A percentile compares a stretch with the other conserved stretches of the same genome.
These are phyloP conservation scores for Hozukius guyotensis DNA, from an alignment of 2,797 vertebrate species.

Conservation along the genomic window DNA sequence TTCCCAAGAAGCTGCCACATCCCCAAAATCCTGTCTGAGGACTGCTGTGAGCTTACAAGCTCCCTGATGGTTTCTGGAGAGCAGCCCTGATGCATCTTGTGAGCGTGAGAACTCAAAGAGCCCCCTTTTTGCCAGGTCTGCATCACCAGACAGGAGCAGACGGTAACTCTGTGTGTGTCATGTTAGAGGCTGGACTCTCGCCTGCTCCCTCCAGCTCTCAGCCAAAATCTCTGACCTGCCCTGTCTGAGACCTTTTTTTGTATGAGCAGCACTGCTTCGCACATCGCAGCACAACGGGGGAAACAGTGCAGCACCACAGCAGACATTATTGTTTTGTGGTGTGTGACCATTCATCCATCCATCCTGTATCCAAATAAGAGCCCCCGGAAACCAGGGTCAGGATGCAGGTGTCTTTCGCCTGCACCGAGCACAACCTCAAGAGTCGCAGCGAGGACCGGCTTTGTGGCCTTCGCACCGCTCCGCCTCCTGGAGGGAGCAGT, in stretches of 20 bases:
- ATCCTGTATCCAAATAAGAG: constrained; percentile 14
- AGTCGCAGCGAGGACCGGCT: constrained; percentile 86
- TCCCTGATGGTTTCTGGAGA: constrained; percentile 64
- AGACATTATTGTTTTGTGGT: constrained; percentile 30
- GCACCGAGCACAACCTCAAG: constrained; percentile 88
- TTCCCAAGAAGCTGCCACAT: constrained; percentile 62
- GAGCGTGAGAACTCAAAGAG: constrained; percentile 66
- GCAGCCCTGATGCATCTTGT: constrained; percentile 68
- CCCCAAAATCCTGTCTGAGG: constrained; percentile 51
- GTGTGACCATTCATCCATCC: background rate
- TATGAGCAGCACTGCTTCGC: constrained; percentile 43
- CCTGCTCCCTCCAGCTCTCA: constrained; percentile 64
- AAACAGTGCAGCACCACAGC: constrained; percentile 30
- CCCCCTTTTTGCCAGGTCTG: constrained; percentile 65
- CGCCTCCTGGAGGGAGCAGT: constrained; percentile 83
- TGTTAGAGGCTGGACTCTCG: constrained; percentile 77
- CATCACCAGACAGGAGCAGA: constrained; percentile 73
- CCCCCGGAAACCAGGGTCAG: constrained; percentile 59
- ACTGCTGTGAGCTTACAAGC: constrained; percentile 65
- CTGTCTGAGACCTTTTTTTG: constrained; percentile 58
- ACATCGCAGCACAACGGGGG: constrained; percentile 33
- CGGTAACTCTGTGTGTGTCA: constrained; percentile 74
- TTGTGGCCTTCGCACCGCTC: constrained; percentile 84
- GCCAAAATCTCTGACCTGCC: constrained; percentile 72
- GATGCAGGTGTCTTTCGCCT: constrained; percentile 88